Evolutionary conservation across 2,113 vertebrate genomes (phyloP), one percentile per base, ranked within the genome.

Genomic region (Cyprinus carpio): DNA sequence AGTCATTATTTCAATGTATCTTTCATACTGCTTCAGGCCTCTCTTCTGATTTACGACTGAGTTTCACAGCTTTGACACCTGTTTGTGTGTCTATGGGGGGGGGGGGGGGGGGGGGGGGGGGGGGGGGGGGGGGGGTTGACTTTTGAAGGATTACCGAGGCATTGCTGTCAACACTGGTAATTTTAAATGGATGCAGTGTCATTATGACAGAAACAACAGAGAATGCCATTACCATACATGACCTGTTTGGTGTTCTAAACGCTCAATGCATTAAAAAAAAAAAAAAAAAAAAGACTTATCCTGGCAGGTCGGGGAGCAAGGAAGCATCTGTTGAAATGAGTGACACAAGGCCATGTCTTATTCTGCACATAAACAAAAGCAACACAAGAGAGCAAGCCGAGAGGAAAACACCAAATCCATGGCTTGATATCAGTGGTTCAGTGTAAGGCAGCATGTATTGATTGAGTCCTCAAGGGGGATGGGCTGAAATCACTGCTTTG

Each of bases 141-240:
- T 69, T 20, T 9, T 49, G 31, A 84, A 81, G 75, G 58, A 86
- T 86, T 81, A 91, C 87, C 87, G 81, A 86, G 78, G 81, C 62
- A 72, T 64, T 74, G 88, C 88, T 87, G 88, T 90, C 88, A 89
- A 88, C 84, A 89, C 65, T 18, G 78, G 20, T 20, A 83, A 90
- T 90, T 92, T 91, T 81, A 89, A 93, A 87, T 34, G 60, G 86
- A 87, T 84, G 78, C 78, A 71, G 85, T 88, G 82, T 82, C 86
- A 72, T 71, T 71, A 87, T 86, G 89, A 92, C 87, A 86, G 87
- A 85, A 88, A 84, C 87, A 84, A 90, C 75, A 87, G 84, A 65
- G 67, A 82, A 87, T 74, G 5, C 80, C 76, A 75, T 87, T 75
- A 84, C 37, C 25, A 25, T 43, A 82, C 84, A 84, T 40, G 60